These are phyloP conservation scores for Nemoura dubitans DNA, from an alignment of 2,888 invertebrate species.

Conservation along the genomic window DNA sequence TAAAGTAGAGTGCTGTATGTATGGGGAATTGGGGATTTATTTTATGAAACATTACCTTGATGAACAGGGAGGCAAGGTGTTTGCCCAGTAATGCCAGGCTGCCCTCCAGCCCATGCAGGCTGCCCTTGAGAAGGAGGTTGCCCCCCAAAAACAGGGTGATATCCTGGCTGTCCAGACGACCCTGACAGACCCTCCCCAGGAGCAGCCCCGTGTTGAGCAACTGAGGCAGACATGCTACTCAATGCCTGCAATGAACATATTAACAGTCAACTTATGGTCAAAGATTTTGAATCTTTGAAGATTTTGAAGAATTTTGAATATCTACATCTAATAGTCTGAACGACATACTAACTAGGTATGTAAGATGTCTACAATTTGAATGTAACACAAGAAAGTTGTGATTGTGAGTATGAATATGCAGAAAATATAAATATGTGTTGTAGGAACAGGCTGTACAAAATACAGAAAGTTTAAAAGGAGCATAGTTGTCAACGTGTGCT, in stretches of 20 bases:
- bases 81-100: background rate
- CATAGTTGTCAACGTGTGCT: background rate
- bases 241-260: constrained; percentile 68
- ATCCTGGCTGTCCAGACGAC: background rate
- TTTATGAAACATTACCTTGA: background rate
- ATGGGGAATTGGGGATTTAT: background rate
- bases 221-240: constrained; percentile 73
- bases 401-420: background rate
- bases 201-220: constrained; percentile 36
- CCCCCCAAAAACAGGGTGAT: background rate
- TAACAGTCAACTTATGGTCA: background rate
- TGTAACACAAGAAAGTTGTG: background rate
- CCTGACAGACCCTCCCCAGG: background rate
- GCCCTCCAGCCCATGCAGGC: background rate
- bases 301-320: too few species aligned
- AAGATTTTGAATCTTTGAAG: too few species aligned
- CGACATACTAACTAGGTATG: too few species aligned
- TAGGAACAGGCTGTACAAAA: background rate
- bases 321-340: too few species aligned
- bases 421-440: background rate
- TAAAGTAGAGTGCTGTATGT: too few species aligned
- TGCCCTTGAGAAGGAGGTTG: background rate
- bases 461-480: too few species aligned
- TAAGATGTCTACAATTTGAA: constrained; percentile 35
- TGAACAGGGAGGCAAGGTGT: background rate